Percentiles rank a stretch among this genome's conserved stretches.
Evolutionary conservation across 2,888 invertebrate genomes (phyloP).

Genomic region (Hemithea aestivaria): DNA sequence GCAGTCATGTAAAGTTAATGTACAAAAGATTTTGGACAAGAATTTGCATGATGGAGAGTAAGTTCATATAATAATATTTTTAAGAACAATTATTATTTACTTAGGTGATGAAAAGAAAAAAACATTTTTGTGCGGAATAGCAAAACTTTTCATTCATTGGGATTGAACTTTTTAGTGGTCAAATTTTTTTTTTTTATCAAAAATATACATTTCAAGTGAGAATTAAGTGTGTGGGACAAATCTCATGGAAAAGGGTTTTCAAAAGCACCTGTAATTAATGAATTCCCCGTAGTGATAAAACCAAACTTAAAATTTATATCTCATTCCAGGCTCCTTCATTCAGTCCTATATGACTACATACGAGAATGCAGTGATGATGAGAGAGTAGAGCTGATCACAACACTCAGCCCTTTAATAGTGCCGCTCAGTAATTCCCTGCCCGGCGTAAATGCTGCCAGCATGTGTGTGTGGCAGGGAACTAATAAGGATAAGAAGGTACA

Average conservation of each 20-base stretch:
- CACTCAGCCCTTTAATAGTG: constrained; percentile 83
- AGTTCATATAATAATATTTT: constrained; percentile 30
- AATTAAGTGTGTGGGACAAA: no score
- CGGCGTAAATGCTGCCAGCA: constrained; percentile 88
- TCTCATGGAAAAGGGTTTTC: no score
- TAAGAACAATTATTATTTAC: background rate
- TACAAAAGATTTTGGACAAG: constrained; percentile 85
- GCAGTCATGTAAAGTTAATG: constrained; percentile 85
- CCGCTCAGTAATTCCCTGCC: constrained; percentile 86
- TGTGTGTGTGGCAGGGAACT: constrained; percentile 92
- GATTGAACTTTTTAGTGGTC: no score
- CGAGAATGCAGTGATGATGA: constrained; percentile 84
- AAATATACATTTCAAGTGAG: no score
- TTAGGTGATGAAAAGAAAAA: no score
- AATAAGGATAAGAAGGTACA: constrained; percentile 88
- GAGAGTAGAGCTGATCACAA: constrained; percentile 85
- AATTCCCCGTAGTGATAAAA: no score
- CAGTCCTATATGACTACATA: constrained; percentile 89
- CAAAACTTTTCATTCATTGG: no score
- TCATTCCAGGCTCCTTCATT: constrained; percentile 85
- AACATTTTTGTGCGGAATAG: no score
- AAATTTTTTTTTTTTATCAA: no score
- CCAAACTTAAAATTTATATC: no score
- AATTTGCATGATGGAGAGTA: constrained; percentile 82
- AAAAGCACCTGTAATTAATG: no score